Evolutionary conservation across 37 sponge, comb jelly and placozoan genomes (phyloP), one percentile per base, ranked within the genome.

Genomic region (Ephydatia muelleri): DNA sequence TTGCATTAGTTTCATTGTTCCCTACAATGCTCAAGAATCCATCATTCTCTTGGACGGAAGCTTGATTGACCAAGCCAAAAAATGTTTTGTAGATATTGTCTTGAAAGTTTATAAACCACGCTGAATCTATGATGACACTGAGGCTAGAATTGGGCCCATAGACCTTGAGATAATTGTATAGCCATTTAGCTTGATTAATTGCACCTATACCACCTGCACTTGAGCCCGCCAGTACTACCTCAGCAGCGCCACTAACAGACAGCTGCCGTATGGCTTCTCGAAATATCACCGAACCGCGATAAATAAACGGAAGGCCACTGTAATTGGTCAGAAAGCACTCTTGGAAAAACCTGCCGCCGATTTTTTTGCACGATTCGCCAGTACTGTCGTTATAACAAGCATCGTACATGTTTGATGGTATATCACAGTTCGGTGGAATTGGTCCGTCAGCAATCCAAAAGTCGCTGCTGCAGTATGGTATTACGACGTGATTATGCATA

Each of bases 401-500:
- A 14, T 31, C 16, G 57, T 57, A 57, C 19, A 5, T 11, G 19
- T 19, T n/a, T n/a, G n/a, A n/a, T n/a, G 12, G 75, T 75, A 38
- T 37, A 9, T 28, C 75, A 16, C 21, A 5, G 25, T 0, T 39
- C 23, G n/a, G 0, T 68, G 3, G 69, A 16, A 65, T 19, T 21
- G 57, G 21, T 81, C 82, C 22, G 68, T 81, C 8, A 82, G 86
- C 12, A 90, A 67, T n/a, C 92, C 92, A 94, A 67, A 88, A 0
- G 70, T 94, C 95, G 35, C 87, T 86, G 68, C 88, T 89, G 87
- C 95, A 94, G 83, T 94, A 94, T 26, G 95, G 96, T 28, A 95
- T 77, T 2, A 95, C 35, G 26, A 95, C 89, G 67, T 86, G 89
- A 38, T 88, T 92, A 73, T 91, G 72, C 9, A 78, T 80, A n/a